phyloP scores from a whole-genome alignment of 2,113 vertebrate species.

The Trematomus loennbergii region DNA sequence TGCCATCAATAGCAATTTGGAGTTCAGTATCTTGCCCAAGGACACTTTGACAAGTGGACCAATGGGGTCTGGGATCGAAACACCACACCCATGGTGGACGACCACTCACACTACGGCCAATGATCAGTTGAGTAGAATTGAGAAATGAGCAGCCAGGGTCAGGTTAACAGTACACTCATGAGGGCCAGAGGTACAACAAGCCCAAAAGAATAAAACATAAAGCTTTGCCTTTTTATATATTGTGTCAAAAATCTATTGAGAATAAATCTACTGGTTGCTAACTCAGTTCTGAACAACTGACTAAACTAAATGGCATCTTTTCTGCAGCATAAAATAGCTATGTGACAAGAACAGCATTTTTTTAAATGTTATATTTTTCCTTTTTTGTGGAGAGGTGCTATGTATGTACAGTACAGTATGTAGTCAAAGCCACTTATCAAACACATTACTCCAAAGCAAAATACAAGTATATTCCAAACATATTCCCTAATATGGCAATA shows the following conservation, averaged over 20 bases:
- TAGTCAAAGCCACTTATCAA: not conserved
- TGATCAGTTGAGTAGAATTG: conserved; percentile 7
- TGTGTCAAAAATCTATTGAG: too few species aligned
- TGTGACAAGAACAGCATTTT: not conserved
- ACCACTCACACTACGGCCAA: too few species aligned
- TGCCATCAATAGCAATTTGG: too few species aligned
- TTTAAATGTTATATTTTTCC: not conserved
- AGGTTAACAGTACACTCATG: not conserved
- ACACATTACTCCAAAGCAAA: not conserved
- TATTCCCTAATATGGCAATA: not conserved
- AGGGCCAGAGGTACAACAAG: not conserved
- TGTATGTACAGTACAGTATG: not conserved
- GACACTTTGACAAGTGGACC: too few species aligned
- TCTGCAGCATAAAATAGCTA: too few species aligned
- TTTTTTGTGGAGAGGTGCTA: not conserved
- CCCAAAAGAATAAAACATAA: too few species aligned
- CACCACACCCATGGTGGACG: too few species aligned
- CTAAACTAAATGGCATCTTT: not conserved
- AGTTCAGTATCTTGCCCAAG: too few species aligned
- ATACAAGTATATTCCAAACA: not conserved
- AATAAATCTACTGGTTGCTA: not conserved
- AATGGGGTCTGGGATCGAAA: too few species aligned
- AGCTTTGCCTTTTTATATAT: too few species aligned
- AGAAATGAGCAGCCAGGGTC: not conserved
- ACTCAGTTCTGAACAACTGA: not conserved